These are phyloP conservation scores for Diarsia rubi DNA, from an alignment of 2,888 invertebrate genomes.

Conservation along the genomic window DNA sequence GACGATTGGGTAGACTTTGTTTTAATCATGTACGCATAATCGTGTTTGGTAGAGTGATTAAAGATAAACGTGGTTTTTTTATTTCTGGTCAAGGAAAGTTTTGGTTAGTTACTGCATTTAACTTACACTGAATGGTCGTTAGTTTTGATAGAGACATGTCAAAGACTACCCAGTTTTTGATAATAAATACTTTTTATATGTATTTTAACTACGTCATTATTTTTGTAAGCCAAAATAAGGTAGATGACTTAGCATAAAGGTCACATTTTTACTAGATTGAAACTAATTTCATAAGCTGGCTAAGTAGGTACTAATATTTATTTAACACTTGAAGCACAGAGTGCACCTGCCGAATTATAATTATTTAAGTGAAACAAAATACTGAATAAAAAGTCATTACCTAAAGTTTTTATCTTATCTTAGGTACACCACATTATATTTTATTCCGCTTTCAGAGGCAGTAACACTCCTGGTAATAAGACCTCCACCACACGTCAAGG, in stretches of 20 bases:
- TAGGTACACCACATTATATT: background rate
- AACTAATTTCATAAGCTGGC: background rate
- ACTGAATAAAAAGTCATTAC: background rate
- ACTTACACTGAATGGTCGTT: no score
- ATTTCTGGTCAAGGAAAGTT: no score
- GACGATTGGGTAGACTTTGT: background rate
- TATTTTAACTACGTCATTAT: no score
- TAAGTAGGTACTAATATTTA: background rate
- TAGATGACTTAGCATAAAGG: background rate
- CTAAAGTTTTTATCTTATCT: background rate
- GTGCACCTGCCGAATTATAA: background rate
- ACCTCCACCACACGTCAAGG: slow-evolving; percentile 44
- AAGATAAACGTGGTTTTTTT: background rate
- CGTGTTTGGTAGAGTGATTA: background rate
- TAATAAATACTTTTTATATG: no score
- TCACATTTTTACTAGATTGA: background rate
- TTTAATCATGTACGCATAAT: no score
- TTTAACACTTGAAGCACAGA: background rate
- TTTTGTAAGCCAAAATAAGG: no score
- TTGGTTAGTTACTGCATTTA: no score
- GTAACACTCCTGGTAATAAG: slow-evolving; percentile 6
- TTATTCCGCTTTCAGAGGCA: slow-evolving; percentile 12
- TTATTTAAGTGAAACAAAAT: background rate
- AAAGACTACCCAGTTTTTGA: no score
- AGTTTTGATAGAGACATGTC: no score